Evolutionary conservation across 2,797 vertebrate genomes (phyloP), one percentile per base, ranked within the genome.

Genomic region (Decapterus maruadsi): DNA sequence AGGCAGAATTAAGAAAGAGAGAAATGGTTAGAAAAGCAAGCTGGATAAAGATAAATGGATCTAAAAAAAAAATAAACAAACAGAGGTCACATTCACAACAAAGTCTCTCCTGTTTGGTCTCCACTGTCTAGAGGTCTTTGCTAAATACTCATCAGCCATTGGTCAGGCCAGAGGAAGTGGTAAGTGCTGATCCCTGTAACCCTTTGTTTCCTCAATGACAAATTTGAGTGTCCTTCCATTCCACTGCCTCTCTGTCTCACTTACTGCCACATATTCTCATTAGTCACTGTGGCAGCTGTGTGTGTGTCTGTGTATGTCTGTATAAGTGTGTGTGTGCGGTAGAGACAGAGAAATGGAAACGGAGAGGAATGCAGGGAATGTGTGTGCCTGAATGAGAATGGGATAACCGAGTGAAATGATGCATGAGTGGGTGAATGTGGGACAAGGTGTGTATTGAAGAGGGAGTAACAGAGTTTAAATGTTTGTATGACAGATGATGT

Each of bases 181-280:
- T 58, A 69, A 76, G 50, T 48, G n/a, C 29, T 78, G 83, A 89
- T 83, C 87, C 86, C 81, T 42, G 45, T 70, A 77, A 81, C 78
- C 90, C 56, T 82, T 81, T 67, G 78, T 87, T 90, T 85, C 82
- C 87, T 90, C 92, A 90, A 92, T 93, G 91, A 89, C 89, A 92
- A 86, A 91, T 89, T 68, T 8, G 45, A 86, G 77, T 74, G 90
- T 92, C 90, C 90, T 92, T 92, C 81, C 7, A 86, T 84, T 92
- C 79, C 72, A 73, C 85, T 88, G 82, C 61, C 85, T 88, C 86
- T 90, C 82, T 31, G 83, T 90, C 90, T 90, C 84, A 88, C 87
- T 92, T 90, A 91, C 70, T 20, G 69, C 78, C 89, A 89, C 85
- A 87, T 65, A 75, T 82, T 81, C 82, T 89, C 90, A 93, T 93